These are phyloP conservation scores for Scaptomyza caliginosa DNA, from an alignment of 2,888 invertebrate genomes.

Conservation along the genomic window DNA sequence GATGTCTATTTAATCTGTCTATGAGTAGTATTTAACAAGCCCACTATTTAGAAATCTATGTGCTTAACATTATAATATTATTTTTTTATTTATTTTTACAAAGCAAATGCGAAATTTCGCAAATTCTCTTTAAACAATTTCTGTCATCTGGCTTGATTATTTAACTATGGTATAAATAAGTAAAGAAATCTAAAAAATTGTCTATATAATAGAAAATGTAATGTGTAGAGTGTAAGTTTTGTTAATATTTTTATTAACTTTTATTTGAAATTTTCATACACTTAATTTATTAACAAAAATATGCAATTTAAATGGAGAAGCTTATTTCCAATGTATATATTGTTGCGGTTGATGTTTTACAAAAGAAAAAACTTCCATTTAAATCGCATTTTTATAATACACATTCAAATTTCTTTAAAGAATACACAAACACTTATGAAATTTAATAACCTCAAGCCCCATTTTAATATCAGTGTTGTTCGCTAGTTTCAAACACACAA, in stretches of 20 bases:
- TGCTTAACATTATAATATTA: conserved; percentile 33
- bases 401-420: background rate
- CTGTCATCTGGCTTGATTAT: conserved; percentile 39
- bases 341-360: too few species aligned
- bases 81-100: conserved; percentile 13
- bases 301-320: conserved; percentile 23
- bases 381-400: conserved; percentile 25
- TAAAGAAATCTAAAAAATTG: background rate
- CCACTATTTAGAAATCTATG: conserved; percentile 36
- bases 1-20: conserved; percentile 10
- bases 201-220: conserved; percentile 9
- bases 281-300: conserved; percentile 3
- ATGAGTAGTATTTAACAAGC: conserved; percentile 17
- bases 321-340: background rate
- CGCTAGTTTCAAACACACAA: conserved; percentile 27
- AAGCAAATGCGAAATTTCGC: too few species aligned
- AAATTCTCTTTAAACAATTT: conserved; percentile 13
- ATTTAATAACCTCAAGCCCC: conserved; percentile 1
- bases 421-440: background rate
- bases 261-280: conserved; percentile 14
- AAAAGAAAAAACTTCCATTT: background rate
- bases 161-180: conserved; percentile 22
- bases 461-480: conserved; percentile 44
- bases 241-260: background rate
- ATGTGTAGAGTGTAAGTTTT: conserved; percentile 36